Base-by-base conservation (phyloP, 2,888 invertebrate genomes). In the Leptopilina myrica region DNA sequence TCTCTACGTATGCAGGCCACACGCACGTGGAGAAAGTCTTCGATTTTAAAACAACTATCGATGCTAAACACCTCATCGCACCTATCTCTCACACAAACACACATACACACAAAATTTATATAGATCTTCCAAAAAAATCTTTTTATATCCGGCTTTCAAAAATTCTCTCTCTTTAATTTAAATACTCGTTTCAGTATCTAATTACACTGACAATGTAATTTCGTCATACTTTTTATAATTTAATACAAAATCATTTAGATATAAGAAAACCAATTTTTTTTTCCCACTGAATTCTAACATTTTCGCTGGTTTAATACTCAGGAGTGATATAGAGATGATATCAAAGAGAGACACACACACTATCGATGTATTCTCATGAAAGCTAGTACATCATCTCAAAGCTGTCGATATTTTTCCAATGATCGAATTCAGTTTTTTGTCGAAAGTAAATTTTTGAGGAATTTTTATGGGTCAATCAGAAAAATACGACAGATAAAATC, bases 1-100 rank as follows among this genome's bases (percentile, higher is more conserved):
- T 64, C 69, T 76, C 69, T 77, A 81, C 77, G 76, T 82, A 81
- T 82, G 84, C 81, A 83, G 80, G 81, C 69, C 82, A 76, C 83
- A 84, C 86, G 85, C 84, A 83, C 81, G 40, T 56, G 80, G 87
- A 82, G 87, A 87, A 87, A 87, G 87, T 86, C 77, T 81, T 78
- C 64, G 79, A 66, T 76, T 79, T 79, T 78, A 67, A 64, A 69
- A 78, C 67, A 78, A 62, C 62, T 78, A 78, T 56, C 69, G 77
- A 73, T 78, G 59, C 75, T 81, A 56, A 33, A 56, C 59, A 65
- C 64, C 64, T 33, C 20, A 20, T 20, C 40, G 64, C 33, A 33
- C 33, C 33, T 33, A 33, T 33, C 33, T 2, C 33, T 4, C 33
- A 33, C 26, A 26, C 33, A 4, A 33, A 33, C 5, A 33, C 1